Conservation (phyloP, 2,113 vertebrate genomes). For the Prunella fulvescens region DNA sequence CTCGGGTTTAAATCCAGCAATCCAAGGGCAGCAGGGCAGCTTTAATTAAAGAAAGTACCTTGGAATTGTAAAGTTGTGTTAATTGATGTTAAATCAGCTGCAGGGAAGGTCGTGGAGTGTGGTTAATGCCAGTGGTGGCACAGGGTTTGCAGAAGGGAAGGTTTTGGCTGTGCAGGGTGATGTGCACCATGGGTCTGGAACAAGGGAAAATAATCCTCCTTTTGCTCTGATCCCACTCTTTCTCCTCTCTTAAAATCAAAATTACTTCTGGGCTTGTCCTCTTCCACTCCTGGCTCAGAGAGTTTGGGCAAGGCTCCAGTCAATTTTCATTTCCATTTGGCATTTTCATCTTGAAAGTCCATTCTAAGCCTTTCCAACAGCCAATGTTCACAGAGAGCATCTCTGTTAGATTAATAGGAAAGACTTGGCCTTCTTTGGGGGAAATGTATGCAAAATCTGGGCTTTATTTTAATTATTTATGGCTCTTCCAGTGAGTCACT, state of each 20-base stretch:
- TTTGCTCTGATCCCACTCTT: background rate
- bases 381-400: background rate
- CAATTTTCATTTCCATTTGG: conserved; percentile 31
- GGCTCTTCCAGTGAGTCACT: background rate
- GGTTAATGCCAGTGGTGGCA: background rate
- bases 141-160: background rate
- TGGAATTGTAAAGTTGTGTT: background rate
- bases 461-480: background rate
- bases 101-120: background rate
- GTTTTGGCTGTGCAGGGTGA: background rate
- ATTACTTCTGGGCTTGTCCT: background rate
- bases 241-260: background rate
- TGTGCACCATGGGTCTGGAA: background rate
- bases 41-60: background rate
- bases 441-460: background rate
- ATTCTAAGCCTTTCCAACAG: background rate
- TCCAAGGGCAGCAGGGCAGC: background rate
- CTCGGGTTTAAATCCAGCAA: background rate
- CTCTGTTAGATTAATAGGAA: conserved; percentile 5
- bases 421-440: background rate
- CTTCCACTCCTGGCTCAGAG: background rate
- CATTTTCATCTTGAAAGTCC: background rate
- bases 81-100: background rate
- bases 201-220: background rate
- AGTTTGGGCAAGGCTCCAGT: background rate